A percentile compares a stretch with the other conserved stretches of the same genome.
Conservation (phyloP, 2,113 vertebrate species). For the Mesitornis unicolor region DNA sequence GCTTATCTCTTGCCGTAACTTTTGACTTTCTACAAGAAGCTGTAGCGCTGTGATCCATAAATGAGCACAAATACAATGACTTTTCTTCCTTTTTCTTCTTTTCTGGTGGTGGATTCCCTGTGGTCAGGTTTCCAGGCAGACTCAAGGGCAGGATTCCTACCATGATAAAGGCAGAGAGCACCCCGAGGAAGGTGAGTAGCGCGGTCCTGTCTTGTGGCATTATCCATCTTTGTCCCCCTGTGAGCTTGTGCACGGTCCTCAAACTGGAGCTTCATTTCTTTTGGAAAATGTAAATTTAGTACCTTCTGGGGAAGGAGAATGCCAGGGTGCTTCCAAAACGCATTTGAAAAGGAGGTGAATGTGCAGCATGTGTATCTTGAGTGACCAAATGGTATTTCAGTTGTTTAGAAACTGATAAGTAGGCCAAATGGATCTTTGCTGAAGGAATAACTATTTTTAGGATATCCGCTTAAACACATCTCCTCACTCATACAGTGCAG, state of each 20-base stretch:
- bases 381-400: conserved; percentile 34
- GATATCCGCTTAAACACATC: neutral
- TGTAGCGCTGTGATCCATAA: neutral
- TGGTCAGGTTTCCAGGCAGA: conserved; percentile 86
- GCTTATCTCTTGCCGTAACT: neutral
- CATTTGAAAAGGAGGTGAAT: neutral
- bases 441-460: conserved; percentile 54
- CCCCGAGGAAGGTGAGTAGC: conserved; percentile 87
- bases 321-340: accelerated
- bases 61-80: neutral
- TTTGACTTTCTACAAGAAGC: neutral
- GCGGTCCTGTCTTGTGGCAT: neutral
- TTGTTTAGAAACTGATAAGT: conserved; percentile 46
- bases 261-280: neutral
- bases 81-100: conserved; percentile 33
- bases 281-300: neutral
- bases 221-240: neutral
- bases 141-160: conserved; percentile 88
- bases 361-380: neutral
- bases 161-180: conserved; percentile 96
- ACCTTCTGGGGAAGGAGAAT: neutral
- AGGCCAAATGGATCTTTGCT: conserved; percentile 29
- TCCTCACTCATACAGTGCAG: neutral
- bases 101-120: conserved; percentile 14
- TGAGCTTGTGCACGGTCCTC: neutral